Conservation (phyloP, 2,888 invertebrate genomes). For the Ichneumoninae sp. region DNA sequence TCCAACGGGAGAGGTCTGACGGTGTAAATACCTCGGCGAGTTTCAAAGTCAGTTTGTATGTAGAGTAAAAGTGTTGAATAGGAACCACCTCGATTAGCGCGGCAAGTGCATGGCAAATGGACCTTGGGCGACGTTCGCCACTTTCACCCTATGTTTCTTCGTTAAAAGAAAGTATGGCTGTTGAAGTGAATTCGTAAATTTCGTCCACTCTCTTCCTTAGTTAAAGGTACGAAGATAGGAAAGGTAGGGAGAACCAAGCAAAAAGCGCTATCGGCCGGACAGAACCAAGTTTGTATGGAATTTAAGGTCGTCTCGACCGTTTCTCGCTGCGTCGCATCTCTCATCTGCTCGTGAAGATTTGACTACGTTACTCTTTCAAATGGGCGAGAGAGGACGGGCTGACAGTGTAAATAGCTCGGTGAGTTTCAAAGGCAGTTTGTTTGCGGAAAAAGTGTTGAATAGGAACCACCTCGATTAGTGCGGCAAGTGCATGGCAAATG, state of each 20-base stretch:
- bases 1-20: not conserved
- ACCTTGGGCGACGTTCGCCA: not conserved
- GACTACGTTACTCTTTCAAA: slow-evolving; percentile 51
- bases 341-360: slow-evolving; percentile 74
- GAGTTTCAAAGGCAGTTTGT: not conserved
- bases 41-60: not conserved
- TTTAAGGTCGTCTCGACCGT: slow-evolving; percentile 69
- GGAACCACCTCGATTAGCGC: not conserved
- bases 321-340: slow-evolving; percentile 5
- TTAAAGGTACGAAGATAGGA: slow-evolving; percentile 1
- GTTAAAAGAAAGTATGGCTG: too few species aligned
- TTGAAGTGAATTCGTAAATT: too few species aligned
- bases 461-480: not conserved
- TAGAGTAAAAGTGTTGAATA: not conserved
- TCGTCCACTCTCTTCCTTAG: too few species aligned
- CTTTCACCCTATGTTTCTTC: not conserved
- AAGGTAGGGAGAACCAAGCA: not conserved
- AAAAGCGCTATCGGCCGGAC: slow-evolving; percentile 28
- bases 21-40: not conserved
- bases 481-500: not conserved
- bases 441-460: not conserved
- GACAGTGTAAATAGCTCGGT: not conserved
- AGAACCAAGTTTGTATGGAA: slow-evolving; percentile 79
- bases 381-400: not conserved
- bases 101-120: not conserved